Conservation (phyloP, 1,140 invertebrate genomes). For the Scaptomyza graminum region DNA sequence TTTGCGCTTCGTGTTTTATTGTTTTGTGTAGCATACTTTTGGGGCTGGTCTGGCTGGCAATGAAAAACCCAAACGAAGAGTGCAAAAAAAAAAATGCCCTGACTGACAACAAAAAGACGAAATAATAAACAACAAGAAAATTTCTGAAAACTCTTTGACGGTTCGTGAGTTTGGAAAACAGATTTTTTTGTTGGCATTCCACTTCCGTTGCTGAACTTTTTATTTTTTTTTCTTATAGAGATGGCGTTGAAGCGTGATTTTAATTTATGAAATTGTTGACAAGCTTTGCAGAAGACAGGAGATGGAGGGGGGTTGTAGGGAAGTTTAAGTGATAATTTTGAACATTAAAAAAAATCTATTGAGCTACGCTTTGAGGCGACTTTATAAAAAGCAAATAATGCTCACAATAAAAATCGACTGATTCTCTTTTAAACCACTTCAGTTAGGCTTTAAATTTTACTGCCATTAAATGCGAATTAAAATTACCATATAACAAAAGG, state of each 20-base stretch:
- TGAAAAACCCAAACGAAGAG: slow-evolving; percentile 17
- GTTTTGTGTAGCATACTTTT: slow-evolving; percentile 44
- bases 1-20: slow-evolving; percentile 68
- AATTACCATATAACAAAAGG: slow-evolving; percentile 12
- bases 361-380: not conserved
- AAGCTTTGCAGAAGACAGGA: slow-evolving; percentile 1
- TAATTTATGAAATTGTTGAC: slow-evolving; percentile 76
- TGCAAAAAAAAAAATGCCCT: not conserved
- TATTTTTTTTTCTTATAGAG: not conserved
- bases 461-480: not conserved
- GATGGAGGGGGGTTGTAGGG: not conserved
- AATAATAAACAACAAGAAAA: slow-evolving; percentile 17
- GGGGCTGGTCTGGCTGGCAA: slow-evolving; percentile 21
- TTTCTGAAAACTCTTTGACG: slow-evolving; percentile 42
- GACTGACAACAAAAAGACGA: slow-evolving; percentile 9
- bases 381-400: too few relatives aligned
- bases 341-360: not conserved
- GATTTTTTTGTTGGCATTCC: slow-evolving; percentile 21
- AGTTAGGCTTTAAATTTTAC: not conserved
- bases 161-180: slow-evolving; percentile 55
- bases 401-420: too few relatives aligned
- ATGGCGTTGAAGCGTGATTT: slow-evolving; percentile 63
- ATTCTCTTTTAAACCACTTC: too few relatives aligned
- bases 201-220: not conserved
- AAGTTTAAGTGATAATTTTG: not conserved